Evolutionary conservation across 2,797 vertebrate species (phyloP), one percentile per base, ranked within the genome.

Genomic region (Serranus cabrilla): DNA sequence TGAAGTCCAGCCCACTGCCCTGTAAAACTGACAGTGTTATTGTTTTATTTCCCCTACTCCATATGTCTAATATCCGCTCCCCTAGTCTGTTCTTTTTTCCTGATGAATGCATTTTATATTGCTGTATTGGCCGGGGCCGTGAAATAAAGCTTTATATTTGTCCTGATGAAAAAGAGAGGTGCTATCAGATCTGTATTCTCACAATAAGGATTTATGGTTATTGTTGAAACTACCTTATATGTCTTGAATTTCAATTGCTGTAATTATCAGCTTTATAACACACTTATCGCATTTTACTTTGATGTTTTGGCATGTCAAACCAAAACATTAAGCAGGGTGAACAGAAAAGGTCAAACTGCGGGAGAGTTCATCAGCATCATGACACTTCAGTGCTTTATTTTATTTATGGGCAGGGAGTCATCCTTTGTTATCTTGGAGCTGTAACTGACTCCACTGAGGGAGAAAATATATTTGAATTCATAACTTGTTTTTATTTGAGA

Each of bases 31-130:
- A 83, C 78, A 81, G 45, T 34, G 54, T 83, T 81, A 82, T 84
- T 83, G 80, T 79, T 20, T 87, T 82, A 86, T 86, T 83, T 84
- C 56, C 62, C 12, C 45, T 21, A 6, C 52, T 60, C 58, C 70
- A 57, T 66, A 66, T 21, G 10, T 17, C 23, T 79, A 80, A 87
- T 89, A 85, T 84, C 70, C 39, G 54, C 54, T 82, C 23, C 14
- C 21, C 39, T 40, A 40, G 39, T 43, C 18, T 31, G 57, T 49
- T 61, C 45, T 60, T 34, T 21, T 51, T 59, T 73, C 23, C 45
- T 49, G 46, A 63, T 72, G 43, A 85, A 71, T 25, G 40, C 13
- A 43, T 66, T 75, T 76, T 23, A 54, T 77, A 76, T 71, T 56
- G 47, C 13, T 55, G 23, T 59, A 17, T 43, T 51, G 16, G 31